Evolutionary conservation across 2,113 vertebrate genomes (phyloP).

Genomic region (Budorcas taxicolor): DNA sequence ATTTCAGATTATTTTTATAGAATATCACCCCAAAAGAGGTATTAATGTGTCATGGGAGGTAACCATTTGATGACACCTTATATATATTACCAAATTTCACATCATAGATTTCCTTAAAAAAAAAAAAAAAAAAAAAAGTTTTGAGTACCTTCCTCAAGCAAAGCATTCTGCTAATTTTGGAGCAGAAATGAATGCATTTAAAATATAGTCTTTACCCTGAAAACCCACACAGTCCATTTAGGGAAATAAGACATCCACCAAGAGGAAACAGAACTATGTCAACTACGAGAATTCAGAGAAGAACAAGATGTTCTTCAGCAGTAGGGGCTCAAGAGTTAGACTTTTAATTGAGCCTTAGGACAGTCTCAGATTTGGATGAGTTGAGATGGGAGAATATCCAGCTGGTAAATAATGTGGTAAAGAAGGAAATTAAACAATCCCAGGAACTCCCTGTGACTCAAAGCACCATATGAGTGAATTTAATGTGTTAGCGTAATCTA

Average conservation of each 20-base stretch:
- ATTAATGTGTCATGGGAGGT: not conserved
- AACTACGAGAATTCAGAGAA: not conserved
- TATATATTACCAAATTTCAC: not conserved
- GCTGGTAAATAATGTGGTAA: not conserved
- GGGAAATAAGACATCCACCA: not conserved
- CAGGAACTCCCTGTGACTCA: not conserved
- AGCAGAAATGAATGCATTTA: not conserved
- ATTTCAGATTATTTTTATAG: not conserved
- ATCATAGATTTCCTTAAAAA: not conserved
- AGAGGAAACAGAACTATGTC: not conserved
- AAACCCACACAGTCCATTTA: not conserved
- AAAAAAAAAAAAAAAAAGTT: not conserved
- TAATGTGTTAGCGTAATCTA: not conserved
- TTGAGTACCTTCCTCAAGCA: not conserved
- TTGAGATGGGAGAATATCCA: not conserved
- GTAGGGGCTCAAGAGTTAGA: not conserved
- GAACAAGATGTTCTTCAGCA: not conserved
- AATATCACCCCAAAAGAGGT: not conserved
- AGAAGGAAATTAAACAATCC: not conserved
- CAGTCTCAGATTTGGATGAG: not conserved
- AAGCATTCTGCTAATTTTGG: not conserved
- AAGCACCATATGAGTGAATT: not conserved
- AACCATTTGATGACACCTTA: not conserved
- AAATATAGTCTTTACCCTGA: not conserved
- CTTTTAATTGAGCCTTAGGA: not conserved